Evolutionary conservation across 2,888 invertebrate species (phyloP).

Genomic region (Mimas tiliae): DNA sequence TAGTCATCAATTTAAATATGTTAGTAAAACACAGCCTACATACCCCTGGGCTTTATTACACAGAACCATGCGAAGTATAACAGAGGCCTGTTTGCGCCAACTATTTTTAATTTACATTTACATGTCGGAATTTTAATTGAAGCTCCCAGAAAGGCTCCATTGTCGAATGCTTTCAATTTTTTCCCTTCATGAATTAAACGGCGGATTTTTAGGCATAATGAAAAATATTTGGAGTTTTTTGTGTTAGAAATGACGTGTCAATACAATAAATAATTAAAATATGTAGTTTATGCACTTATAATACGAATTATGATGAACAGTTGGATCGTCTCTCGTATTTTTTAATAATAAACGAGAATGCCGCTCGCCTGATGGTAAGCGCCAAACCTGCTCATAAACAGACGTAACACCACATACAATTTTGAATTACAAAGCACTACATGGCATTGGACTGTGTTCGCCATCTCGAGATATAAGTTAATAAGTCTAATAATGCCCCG

Average conservation of each 20-base stretch:
- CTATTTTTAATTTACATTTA: constrained; percentile 38
- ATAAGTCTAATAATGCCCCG: too few relatives aligned
- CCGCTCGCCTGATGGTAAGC: too few relatives aligned
- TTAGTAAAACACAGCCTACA: constrained; percentile 26
- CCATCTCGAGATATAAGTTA: too few relatives aligned
- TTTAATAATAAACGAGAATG: too few relatives aligned
- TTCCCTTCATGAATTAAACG: constrained; percentile 35
- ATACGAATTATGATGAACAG: neutral
- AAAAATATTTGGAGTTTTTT: constrained; percentile 32
- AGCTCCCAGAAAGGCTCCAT: constrained; percentile 35
- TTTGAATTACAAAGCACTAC: too few relatives aligned
- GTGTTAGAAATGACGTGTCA: neutral
- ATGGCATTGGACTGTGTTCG: too few relatives aligned
- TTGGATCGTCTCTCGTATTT: neutral
- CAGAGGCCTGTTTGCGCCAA: constrained; percentile 37
- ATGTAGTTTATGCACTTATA: neutral
- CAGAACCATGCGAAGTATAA: constrained; percentile 50
- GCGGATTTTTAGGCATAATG: constrained; percentile 31
- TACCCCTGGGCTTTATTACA: constrained; percentile 42
- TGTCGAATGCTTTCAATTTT: constrained; percentile 37
- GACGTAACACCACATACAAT: too few relatives aligned
- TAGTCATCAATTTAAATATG: constrained; percentile 53
- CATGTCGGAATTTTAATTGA: constrained; percentile 42
- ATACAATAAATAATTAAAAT: neutral
- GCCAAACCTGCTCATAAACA: too few relatives aligned